These are phyloP conservation scores for Luperina nickerlii DNA, from an alignment of 2,888 invertebrate genomes.

Conservation along the genomic window DNA sequence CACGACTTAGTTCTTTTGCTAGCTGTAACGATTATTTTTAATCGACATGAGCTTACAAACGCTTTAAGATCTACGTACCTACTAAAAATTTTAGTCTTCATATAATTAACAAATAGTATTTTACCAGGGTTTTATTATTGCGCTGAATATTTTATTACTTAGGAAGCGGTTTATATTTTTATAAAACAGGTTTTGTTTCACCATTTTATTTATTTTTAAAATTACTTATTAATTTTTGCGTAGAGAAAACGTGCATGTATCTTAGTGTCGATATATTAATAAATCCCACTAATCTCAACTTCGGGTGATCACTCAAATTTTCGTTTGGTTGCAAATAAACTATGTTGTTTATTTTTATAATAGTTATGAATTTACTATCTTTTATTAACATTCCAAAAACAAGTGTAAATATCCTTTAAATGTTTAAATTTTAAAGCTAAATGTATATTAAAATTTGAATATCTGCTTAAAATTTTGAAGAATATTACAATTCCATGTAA, in stretches of 20 bases:
- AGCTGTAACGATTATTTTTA: constrained; percentile 76
- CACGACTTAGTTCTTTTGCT: constrained; percentile 76
- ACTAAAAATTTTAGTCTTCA: constrained; percentile 62
- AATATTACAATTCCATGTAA: constrained; percentile 50
- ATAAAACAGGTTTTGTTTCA: constrained; percentile 28
- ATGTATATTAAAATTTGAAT: constrained; percentile 48
- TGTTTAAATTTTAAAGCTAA: constrained; percentile 53
- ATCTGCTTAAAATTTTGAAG: constrained; percentile 45
- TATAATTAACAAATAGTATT: constrained; percentile 35
- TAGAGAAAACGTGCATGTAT: constrained; percentile 30
- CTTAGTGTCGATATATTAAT: constrained; percentile 21
- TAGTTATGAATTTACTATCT: constrained; percentile 37
- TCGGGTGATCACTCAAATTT: constrained; percentile 31
- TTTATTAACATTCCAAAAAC: constrained; percentile 65
- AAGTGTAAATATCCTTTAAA: constrained; percentile 62
- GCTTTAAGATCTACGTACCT: constrained; percentile 78
- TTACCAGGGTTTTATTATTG: constrained; percentile 51
- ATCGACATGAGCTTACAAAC: constrained; percentile 83
- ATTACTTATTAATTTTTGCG: constrained; percentile 9
- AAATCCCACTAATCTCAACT: constrained; percentile 20
- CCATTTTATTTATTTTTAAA: constrained; percentile 19
- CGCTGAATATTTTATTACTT: constrained; percentile 31
- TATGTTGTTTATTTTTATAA: constrained; percentile 28
- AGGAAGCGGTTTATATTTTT: constrained; percentile 50
- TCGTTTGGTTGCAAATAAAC: constrained; percentile 42